phyloP scores from a whole-genome alignment of 2,113 vertebrate genomes.

The Sterna hirundo region DNA sequence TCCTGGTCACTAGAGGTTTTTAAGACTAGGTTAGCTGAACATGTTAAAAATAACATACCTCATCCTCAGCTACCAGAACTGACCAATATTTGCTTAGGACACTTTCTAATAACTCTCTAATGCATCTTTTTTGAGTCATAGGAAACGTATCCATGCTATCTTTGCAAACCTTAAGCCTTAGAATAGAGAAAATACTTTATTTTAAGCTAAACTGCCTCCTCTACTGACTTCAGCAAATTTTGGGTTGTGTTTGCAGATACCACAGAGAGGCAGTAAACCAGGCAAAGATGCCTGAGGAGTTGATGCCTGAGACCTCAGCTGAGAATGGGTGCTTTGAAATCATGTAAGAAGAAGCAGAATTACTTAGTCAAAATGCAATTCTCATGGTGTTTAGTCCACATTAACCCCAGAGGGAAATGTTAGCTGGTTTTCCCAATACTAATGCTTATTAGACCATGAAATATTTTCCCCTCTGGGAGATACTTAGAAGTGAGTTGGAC shows the following conservation, averaged over 20 bases:
- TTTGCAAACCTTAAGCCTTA: not conserved
- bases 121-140: not conserved
- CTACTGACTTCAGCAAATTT: not conserved
- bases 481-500: not conserved
- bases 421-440: slow-evolving; percentile 15
- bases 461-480: not conserved
- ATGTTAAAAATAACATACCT: not conserved
- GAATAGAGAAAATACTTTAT: not conserved
- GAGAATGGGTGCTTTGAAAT: not conserved
- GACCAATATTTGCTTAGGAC: not conserved
- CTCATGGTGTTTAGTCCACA: not conserved
- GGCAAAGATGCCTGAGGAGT: not conserved
- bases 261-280: not conserved
- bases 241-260: not conserved
- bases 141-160: not conserved
- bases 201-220: not conserved
- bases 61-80: not conserved
- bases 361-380: not conserved
- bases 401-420: not conserved
- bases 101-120: not conserved
- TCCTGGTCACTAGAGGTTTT: not conserved
- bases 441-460: not conserved
- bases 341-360: not conserved
- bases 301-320: not conserved
- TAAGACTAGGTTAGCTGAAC: not conserved